Conservation (phyloP, 2,113 vertebrate species). For the Ploceus nigricollis region DNA sequence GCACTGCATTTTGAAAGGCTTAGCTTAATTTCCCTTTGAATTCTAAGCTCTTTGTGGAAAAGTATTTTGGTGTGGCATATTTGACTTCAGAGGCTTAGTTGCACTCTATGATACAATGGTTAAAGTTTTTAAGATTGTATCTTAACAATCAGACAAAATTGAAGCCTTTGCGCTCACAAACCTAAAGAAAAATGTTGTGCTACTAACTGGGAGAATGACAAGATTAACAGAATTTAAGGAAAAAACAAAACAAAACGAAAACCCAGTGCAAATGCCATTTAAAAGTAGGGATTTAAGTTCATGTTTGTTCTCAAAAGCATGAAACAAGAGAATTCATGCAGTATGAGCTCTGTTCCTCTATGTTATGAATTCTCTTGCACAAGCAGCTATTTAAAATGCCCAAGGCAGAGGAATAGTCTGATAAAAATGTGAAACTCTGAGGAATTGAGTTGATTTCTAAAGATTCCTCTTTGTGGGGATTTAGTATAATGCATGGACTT, state of each 20-base stretch:
- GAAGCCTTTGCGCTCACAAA: neutral
- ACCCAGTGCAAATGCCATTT: neutral
- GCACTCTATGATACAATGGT: neutral
- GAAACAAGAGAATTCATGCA: neutral
- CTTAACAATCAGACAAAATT: neutral
- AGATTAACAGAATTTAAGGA: neutral
- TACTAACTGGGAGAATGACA: neutral
- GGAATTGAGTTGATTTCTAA: neutral
- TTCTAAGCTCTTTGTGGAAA: neutral
- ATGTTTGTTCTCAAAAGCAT: neutral
- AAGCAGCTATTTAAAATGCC: neutral
- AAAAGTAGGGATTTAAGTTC: neutral
- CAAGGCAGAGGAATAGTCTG: neutral
- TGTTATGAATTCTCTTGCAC: neutral
- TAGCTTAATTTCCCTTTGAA: neutral
- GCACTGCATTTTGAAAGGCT: neutral
- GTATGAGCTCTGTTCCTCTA: neutral
- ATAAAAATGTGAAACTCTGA: neutral
- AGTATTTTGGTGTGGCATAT: neutral
- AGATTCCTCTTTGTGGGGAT: neutral
- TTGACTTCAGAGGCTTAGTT: neutral
- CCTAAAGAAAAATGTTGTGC: neutral
- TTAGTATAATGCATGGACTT: neutral
- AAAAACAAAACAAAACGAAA: neutral
- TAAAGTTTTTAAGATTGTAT: neutral